phyloP scores from a whole-genome alignment of 2,888 invertebrate species.

The Thymelicus acteon region DNA sequence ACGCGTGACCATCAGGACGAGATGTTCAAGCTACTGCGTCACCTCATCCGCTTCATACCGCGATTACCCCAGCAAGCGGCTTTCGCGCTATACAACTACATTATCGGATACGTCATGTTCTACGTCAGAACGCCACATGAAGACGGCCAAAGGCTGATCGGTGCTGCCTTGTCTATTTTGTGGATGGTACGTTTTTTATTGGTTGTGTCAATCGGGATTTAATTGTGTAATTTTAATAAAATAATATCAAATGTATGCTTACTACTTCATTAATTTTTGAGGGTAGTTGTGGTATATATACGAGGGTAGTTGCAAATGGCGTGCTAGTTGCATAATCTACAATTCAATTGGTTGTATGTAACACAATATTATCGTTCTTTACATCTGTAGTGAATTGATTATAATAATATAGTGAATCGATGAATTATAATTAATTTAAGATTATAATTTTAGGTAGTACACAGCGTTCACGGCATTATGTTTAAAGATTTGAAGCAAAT shows the following conservation, averaged over 20 bases:
- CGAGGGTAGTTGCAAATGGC: too few species aligned
- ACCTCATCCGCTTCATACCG: slow-evolving; percentile 96
- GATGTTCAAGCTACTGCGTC: slow-evolving; percentile 96
- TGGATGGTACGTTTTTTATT: slow-evolving; percentile 92
- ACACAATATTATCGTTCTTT: not conserved
- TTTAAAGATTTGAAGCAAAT: slow-evolving; percentile 99
- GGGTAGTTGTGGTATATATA: too few species aligned
- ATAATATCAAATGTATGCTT: too few species aligned
- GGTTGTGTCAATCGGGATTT: not conserved
- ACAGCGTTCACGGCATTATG: slow-evolving; percentile 99
- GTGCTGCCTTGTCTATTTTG: slow-evolving; percentile 96
- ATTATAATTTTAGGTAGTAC: slow-evolving; percentile 89
- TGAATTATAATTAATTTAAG: too few species aligned
- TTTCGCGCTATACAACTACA: slow-evolving; percentile 98
- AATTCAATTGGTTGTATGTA: too few species aligned
- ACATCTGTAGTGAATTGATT: not conserved
- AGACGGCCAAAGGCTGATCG: slow-evolving; percentile 96
- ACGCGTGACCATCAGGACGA: slow-evolving; percentile 97
- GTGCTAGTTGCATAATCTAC: too few species aligned
- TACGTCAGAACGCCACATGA: slow-evolving; percentile 98
- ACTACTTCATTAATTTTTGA: too few species aligned
- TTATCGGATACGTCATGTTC: slow-evolving; percentile 99
- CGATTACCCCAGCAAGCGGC: slow-evolving; percentile 98
- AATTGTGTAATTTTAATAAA: too few species aligned
- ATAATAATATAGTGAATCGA: slow-evolving; percentile 3